Evolutionary conservation across 35 echinoderm and acorn worm genomes (phyloP).

Genomic region (Heliocidaris erythrogramma): DNA sequence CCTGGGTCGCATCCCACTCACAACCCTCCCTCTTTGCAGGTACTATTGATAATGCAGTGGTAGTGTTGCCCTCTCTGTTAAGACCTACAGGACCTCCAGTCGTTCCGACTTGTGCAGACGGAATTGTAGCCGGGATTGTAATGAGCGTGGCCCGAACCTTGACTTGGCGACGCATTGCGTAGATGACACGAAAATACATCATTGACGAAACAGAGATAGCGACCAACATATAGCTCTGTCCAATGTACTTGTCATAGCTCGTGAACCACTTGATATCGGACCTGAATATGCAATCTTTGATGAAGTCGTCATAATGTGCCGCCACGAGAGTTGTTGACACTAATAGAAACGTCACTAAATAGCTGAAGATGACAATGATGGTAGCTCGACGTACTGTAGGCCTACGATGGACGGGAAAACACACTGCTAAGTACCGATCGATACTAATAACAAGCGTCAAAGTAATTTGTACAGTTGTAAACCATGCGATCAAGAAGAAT

Average conservation of each 20-base stretch:
- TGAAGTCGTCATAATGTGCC: neutral
- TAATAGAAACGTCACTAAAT: neutral
- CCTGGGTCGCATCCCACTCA: neutral
- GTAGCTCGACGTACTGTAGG: constrained; percentile 40
- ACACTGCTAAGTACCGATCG: constrained; percentile 60
- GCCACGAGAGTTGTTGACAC: neutral
- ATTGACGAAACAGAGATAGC: neutral
- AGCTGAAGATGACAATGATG: constrained; percentile 32
- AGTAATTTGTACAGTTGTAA: constrained; percentile 4
- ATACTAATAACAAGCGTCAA: constrained; percentile 51
- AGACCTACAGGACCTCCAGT: neutral
- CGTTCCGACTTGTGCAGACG: neutral
- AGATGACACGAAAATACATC: neutral
- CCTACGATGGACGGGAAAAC: constrained; percentile 42
- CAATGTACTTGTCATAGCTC: neutral
- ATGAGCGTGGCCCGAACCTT: neutral
- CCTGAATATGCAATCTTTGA: neutral
- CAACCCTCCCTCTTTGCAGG: neutral
- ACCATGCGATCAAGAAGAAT: neutral
- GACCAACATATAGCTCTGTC: neutral
- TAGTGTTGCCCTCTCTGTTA: neutral
- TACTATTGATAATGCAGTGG: neutral
- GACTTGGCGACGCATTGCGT: neutral
- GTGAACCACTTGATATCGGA: neutral
- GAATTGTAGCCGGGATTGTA: too few species aligned